phyloP scores from a whole-genome alignment of 2,888 invertebrate species.

The Orthosia cruda region DNA sequence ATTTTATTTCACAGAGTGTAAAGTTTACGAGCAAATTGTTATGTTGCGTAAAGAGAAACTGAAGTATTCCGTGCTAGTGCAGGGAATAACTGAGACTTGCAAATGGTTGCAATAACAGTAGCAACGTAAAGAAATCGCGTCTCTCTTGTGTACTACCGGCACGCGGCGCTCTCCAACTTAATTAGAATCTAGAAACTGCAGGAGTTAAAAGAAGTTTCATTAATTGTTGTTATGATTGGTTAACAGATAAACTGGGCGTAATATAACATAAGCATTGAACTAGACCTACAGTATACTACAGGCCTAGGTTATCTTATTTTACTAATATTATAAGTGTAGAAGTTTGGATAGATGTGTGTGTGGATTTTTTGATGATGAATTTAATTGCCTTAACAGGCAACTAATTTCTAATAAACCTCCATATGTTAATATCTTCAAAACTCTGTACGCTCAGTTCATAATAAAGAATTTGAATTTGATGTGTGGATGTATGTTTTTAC shows the following conservation, averaged over 20 bases:
- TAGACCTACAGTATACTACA: too few species aligned
- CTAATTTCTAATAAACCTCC: too few species aligned
- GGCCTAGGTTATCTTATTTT: too few species aligned
- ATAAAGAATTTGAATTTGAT: too few species aligned
- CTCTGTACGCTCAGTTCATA: too few species aligned
- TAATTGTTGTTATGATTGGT: background rate
- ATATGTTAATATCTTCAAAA: too few species aligned
- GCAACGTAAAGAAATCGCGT: constrained; percentile 60
- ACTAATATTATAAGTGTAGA: too few species aligned
- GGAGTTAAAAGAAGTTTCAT: constrained; percentile 16
- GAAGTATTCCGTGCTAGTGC: constrained; percentile 61
- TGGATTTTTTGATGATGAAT: too few species aligned
- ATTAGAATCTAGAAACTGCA: constrained; percentile 47
- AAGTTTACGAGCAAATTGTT: constrained; percentile 42
- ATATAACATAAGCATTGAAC: too few species aligned
- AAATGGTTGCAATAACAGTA: constrained; percentile 71
- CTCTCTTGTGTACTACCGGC: constrained; percentile 31
- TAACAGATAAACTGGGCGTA: background rate
- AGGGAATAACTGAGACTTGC: constrained; percentile 73
- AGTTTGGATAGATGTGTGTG: too few species aligned
- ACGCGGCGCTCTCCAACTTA: constrained; percentile 23
- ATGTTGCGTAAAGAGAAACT: constrained; percentile 23
- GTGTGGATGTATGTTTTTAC: too few species aligned
- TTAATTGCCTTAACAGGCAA: too few species aligned
- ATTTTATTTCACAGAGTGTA: constrained; percentile 14